Percentiles rank a stretch among this genome's conserved stretches.
These are phyloP conservation scores for Oedothorax gibbosus DNA, from an alignment of 1,140 invertebrate genomes.

Conservation along the genomic window DNA sequence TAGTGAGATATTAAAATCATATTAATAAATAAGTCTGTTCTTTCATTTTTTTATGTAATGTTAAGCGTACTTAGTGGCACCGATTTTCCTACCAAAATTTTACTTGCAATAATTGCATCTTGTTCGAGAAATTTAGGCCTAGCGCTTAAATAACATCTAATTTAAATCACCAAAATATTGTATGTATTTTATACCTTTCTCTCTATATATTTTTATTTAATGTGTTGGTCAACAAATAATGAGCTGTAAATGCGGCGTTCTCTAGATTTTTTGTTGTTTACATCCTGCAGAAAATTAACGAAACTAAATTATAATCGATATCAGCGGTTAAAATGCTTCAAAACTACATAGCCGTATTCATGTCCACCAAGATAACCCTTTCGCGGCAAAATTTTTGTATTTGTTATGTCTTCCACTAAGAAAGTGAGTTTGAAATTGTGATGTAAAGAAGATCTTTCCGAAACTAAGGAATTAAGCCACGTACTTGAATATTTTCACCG, in stretches of 20 bases:
- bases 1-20: constrained; percentile 37
- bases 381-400: constrained; percentile 23
- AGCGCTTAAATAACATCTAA: constrained; percentile 48
- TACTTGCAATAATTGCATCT: constrained; percentile 24
- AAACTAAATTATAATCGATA: constrained; percentile 58
- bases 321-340: constrained; percentile 48
- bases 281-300: constrained; percentile 23
- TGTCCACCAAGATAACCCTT: constrained; percentile 10
- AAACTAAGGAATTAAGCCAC: constrained; percentile 47
- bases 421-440: constrained; percentile 37
- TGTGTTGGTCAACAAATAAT: not conserved
- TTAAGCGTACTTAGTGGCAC: not conserved
- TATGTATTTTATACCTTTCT: constrained; percentile 22
- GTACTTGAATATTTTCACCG: constrained; percentile 36
- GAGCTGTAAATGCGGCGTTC: constrained; percentile 39
- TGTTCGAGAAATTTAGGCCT: constrained; percentile 53
- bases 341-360: constrained; percentile 31
- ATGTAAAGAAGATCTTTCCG: constrained; percentile 51
- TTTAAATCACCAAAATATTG: constrained; percentile 54
- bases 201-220: not conserved
- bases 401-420: constrained; percentile 52
- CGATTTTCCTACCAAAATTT: constrained; percentile 13
- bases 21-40: constrained; percentile 23
- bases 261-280: constrained; percentile 22
- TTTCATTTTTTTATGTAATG: constrained; percentile 13